phyloP scores from a whole-genome alignment of 2,113 vertebrate genomes.

The Dicaeum eximium region DNA sequence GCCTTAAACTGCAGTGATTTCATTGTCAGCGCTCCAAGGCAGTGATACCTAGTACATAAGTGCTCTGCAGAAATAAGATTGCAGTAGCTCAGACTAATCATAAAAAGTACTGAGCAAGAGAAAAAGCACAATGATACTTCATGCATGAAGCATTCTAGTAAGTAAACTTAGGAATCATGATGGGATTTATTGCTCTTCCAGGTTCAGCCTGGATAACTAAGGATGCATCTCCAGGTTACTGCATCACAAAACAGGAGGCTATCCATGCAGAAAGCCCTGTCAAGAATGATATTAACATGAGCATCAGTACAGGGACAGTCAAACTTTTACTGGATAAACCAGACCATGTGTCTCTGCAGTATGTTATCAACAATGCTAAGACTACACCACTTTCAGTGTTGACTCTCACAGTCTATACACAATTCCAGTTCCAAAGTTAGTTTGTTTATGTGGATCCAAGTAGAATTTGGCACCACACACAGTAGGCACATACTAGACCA shows the following conservation, averaged over 20 bases:
- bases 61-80: neutral
- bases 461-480: neutral
- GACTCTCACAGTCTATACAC: neutral
- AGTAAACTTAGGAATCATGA: neutral
- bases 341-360: neutral
- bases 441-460: neutral
- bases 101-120: conserved; percentile 11
- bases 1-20: neutral
- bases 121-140: neutral
- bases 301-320: neutral
- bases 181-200: neutral
- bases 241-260: neutral
- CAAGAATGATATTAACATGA: neutral
- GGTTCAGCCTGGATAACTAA: neutral
- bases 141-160: neutral
- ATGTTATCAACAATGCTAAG: fast-evolving
- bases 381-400: neutral
- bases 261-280: neutral
- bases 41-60: neutral
- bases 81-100: neutral
- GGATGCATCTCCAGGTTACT: neutral
- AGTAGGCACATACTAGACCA: neutral
- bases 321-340: neutral
- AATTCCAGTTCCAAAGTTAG: neutral
- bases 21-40: neutral